phyloP scores from a whole-genome alignment of 2,797 vertebrate species.

The Myotis planiceps region DNA sequence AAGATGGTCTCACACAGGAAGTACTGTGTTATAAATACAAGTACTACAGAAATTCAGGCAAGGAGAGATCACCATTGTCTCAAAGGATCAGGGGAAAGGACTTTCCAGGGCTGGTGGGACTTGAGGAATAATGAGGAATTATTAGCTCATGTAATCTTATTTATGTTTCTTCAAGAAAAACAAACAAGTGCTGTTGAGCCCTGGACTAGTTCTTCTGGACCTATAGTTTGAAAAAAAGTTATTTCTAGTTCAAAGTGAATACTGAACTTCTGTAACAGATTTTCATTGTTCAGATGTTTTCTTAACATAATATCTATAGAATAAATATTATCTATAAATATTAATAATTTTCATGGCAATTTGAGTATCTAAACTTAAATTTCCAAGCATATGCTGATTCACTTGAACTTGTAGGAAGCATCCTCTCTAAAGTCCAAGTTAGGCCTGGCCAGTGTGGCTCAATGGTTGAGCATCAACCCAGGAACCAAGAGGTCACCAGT shows the following conservation, averaged over 20 bases:
- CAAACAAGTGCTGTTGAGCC: neutral
- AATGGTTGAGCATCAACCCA: too few species aligned
- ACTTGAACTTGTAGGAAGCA: neutral
- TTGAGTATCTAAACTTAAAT: too few species aligned
- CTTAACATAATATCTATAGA: neutral
- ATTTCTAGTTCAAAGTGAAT: neutral
- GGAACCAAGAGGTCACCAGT: too few species aligned
- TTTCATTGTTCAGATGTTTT: constrained; percentile 44
- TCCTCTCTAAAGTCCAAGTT: neutral
- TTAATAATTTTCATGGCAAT: neutral
- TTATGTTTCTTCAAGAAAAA: neutral
- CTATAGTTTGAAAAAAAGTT: neutral
- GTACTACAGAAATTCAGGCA: neutral
- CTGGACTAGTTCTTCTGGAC: neutral
- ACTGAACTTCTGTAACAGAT: neutral
- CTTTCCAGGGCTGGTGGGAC: neutral
- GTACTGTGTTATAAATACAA: neutral
- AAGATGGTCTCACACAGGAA: neutral
- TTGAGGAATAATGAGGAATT: neutral
- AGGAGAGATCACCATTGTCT: neutral
- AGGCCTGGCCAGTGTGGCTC: too few species aligned
- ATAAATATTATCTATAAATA: neutral
- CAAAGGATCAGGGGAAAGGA: neutral
- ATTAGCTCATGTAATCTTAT: neutral
- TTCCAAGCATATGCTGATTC: neutral